These are phyloP conservation scores for Scomber colias DNA, from an alignment of 2,113 vertebrate genomes.

Conservation along the genomic window DNA sequence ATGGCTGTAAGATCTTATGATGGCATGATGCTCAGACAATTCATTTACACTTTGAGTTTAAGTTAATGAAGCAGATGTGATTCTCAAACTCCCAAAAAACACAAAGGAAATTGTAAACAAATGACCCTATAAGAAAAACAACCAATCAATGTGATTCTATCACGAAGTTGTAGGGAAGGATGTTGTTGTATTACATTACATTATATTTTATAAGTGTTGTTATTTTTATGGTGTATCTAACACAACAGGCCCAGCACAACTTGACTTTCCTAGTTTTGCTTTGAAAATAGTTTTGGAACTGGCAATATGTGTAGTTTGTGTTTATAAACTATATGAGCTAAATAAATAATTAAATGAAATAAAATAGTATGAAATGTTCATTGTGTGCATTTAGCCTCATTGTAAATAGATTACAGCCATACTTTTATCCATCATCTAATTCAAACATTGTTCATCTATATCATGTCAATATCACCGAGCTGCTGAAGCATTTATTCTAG, in stretches of 20 bases:
- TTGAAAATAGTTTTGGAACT: too few relatives aligned
- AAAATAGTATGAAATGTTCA: background rate
- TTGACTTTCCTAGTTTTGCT: background rate
- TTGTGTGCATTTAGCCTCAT: background rate
- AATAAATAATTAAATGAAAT: too few relatives aligned
- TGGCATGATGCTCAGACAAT: background rate
- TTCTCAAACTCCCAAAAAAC: background rate
- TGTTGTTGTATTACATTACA: background rate
- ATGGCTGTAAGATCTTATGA: constrained; percentile 22
- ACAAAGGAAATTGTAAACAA: background rate
- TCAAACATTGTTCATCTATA: background rate
- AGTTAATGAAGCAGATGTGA: constrained; percentile 28
- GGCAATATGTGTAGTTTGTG: background rate
- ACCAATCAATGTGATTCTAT: constrained; percentile 1
- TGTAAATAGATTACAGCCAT: background rate
- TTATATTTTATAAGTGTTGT: background rate
- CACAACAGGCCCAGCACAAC: background rate
- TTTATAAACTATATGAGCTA: too few relatives aligned
- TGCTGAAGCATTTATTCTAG: background rate
- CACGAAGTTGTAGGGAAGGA: background rate
- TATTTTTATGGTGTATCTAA: background rate
- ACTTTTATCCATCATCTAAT: background rate
- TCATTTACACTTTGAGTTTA: constrained; percentile 4
- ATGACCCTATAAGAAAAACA: background rate
- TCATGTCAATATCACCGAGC: background rate